Evolutionary conservation across 2,888 invertebrate genomes (phyloP), one percentile per base, ranked within the genome.

Genomic region (Drosophila tripunctata): DNA sequence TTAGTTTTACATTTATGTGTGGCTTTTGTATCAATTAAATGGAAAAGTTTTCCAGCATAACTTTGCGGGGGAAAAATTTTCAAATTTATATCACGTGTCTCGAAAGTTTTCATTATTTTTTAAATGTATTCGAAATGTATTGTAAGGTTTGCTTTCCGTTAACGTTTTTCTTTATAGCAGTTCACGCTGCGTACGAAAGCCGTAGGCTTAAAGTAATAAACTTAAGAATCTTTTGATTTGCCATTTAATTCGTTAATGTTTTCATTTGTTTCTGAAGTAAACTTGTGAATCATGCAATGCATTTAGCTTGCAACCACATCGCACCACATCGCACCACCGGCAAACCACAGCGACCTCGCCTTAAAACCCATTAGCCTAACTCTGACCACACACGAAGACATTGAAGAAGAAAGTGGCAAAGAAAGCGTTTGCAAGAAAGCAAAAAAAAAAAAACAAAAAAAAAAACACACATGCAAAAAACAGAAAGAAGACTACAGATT

Each of bases 391-490:
- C 72, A 65, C 60, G 56, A 38, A 56, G 52, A 48, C 48, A n/a
- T 27, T 8, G 60, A 62, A n/a, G 67, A 72, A 72, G 71, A 71
- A 71, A 71, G 71, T 71, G 62, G 50, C 72, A 62, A 71, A 71
- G 71, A 72, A 72, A 71, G 72, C 72, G 57, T 58, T 71, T 71
- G 69, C 72, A 54, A n/a, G 19, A 71, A 70, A 61, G 38, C 52
- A 43, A 3, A 31, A 54, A 40, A 30, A 36, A 36, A 19, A 5
- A 22, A 8, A 47, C 10, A 41, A 10, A 12, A 12, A 2, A 4
- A 15, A 12, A 17, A 21, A 14, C 17, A 31, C 3, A 27, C 3
- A 30, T 21, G 19, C 24, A 21, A 27, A 15, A 44, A 56, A 30
- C 33, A 33, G 14, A 22, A 12, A 41, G 22, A 31, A 56, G 31